Base-by-base conservation (phyloP, 2,113 vertebrate species). In the Limnothrissa miodon region DNA sequence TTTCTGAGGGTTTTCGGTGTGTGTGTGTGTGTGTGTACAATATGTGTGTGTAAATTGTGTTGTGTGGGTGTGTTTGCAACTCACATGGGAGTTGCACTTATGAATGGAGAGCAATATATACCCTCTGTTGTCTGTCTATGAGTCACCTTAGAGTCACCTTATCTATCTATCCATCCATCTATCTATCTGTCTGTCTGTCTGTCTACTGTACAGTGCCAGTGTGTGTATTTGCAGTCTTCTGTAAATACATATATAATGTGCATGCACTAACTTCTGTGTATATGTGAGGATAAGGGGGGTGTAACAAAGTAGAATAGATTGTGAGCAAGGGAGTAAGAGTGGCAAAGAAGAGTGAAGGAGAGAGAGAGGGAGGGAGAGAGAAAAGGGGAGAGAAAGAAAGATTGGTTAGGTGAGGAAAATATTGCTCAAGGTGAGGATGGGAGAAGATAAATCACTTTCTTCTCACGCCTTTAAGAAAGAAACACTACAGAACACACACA, bases 201-300 rank as follows among this genome's bases (percentile, higher is more conserved):
- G 86, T 83, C n/a, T n/a, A n/a, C n/a, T n/a, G n/a, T n/a, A n/a
- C n/a, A n/a, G n/a, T n/a, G n/a, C n/a, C n/a, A n/a, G 59, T 83
- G 86, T 89, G 84, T 88, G 90, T 80, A 25, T 46, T 13, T 80
- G 79, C n/a, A n/a, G n/a, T n/a, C n/a, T n/a, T n/a, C n/a, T n/a
- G n/a, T n/a, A n/a, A n/a, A n/a, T n/a, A n/a, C n/a, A n/a, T n/a
- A n/a, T n/a, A n/a, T n/a, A n/a, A n/a, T n/a, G n/a, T n/a, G n/a
- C n/a, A n/a, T n/a, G n/a, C n/a, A n/a, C n/a, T n/a, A n/a, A n/a
- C n/a, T n/a, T n/a, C n/a, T 80, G 80, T 62, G 80, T 33, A 15
- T 33, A 33, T 74, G 66, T 29, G 59, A 62, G 59, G 6, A 29
- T 29, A 0, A 1, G 59, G 25, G 7, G n/a, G 29, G 56, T 25